Evolutionary conservation across 37 sponge, comb jelly and placozoan genomes (phyloP), one percentile per base, ranked within the genome.

Genomic region (Halisarca cf. caerulea): DNA sequence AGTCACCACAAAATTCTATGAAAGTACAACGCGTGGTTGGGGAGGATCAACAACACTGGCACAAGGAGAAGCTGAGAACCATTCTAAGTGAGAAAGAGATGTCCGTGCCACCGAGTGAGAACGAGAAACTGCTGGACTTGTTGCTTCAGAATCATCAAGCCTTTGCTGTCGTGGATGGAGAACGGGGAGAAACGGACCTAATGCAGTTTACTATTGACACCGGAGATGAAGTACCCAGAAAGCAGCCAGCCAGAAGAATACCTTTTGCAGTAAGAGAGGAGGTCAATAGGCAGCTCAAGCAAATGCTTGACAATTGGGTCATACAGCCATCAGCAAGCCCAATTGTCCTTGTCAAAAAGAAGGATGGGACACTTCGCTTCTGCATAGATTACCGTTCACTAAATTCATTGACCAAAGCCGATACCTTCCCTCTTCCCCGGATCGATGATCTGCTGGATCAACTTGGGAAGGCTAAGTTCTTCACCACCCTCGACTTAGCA

Each of bases 401-500:
- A 27, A 82, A 62, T 36, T 28, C 70, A 25, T 68, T 82, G 32
- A 82, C 83, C 51, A 61, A 36, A 5, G 30, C 70, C 25, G 85
- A 84, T 33, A 71, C 53, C 9, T 84, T 84, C 77, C 85, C 85
- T 11, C 59, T 84, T 1, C 85, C 85, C 6, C 85, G 85, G 15
- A 84, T 84, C 41, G 85, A 71, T 70, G 85, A 84, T 32, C 59
- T 74, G 43, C 47, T 82, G 38, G 85, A 84, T 24, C 85, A 84
- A 38, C 75, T 84, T 20, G 77, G 85, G n/a, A 18, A 73, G 17
- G 36, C 85, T 23, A 24, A 24, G 47, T 85, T 59, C 35, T 88
- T 88, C 71, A 59, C 89, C 28, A 81, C 88, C 28, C 51, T 87
- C 27, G 88, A 86, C 39, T 53, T 86, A 28, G 80, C 79, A 17